Conservation (phyloP, 2,113 vertebrate species). For the Alexandromys fortis region DNA sequence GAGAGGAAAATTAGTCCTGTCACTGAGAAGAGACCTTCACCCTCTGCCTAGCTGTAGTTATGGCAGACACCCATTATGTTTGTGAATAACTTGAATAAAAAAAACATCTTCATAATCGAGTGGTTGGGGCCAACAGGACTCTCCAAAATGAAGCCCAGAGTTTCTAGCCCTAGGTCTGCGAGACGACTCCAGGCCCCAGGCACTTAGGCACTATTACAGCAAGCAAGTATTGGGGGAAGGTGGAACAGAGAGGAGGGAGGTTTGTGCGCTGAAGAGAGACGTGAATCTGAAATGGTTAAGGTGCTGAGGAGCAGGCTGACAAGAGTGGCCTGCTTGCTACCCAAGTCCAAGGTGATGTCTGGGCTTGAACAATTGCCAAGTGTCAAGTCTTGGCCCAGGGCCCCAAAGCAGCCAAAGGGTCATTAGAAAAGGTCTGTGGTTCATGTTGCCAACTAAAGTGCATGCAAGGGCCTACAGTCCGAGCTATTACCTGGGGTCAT, state of each 20-base stretch:
- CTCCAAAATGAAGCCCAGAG: not conserved
- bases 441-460: not conserved
- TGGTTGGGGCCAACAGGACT: not conserved
- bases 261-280: not conserved
- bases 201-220: rapidly evolving
- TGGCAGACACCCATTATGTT: not conserved
- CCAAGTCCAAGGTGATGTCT: not conserved
- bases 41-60: not conserved
- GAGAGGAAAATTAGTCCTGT: not conserved
- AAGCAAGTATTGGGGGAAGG: not conserved
- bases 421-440: not conserved
- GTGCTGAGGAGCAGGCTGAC: not conserved
- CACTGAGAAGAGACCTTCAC: not conserved
- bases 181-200: not conserved
- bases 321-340: not conserved
- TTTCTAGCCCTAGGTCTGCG: not conserved
- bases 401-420: not conserved
- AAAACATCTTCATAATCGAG: not conserved
- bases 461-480: not conserved
- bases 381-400: not conserved
- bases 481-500: not conserved
- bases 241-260: not conserved
- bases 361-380: not conserved
- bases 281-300: not conserved
- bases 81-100: not conserved